Evolutionary conservation across 2,888 invertebrate genomes (phyloP).

Genomic region (Tenthredo livida): DNA sequence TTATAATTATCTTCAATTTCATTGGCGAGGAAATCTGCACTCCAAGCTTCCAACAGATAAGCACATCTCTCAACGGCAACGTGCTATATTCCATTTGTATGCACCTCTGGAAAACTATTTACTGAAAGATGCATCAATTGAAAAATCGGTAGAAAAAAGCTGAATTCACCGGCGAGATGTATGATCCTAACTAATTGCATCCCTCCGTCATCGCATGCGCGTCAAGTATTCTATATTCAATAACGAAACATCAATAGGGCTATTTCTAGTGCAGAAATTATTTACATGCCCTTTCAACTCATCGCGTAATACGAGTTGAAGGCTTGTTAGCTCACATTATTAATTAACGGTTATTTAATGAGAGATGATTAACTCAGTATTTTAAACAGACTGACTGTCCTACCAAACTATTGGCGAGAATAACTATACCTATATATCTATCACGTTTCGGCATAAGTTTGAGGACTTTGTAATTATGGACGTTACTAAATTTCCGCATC

Average conservation of each 20-base stretch:
- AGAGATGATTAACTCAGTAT: not conserved
- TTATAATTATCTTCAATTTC: slow-evolving; percentile 25
- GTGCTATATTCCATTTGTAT: not conserved
- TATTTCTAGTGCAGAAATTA: not conserved
- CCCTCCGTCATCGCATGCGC: not conserved
- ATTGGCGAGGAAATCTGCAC: slow-evolving; percentile 7
- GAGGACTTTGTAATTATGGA: slow-evolving; percentile 27
- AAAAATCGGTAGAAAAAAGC: not conserved
- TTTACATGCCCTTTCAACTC: not conserved
- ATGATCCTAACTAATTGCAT: not conserved
- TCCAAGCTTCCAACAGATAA: not conserved
- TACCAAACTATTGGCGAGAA: not conserved
- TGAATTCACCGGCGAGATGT: not conserved
- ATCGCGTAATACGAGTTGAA: not conserved
- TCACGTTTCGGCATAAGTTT: not conserved
- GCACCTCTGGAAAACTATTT: not conserved
- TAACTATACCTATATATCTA: not conserved
- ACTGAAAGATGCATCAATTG: not conserved
- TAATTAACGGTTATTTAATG: not conserved
- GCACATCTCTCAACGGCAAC: not conserved
- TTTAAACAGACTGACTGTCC: not conserved
- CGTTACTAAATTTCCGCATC: slow-evolving; percentile 22
- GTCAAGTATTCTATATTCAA: not conserved
- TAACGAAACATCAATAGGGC: not conserved
- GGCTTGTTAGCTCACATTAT: not conserved